Base-by-base conservation (phyloP, 2,888 invertebrate species). In the Hermodice carunculata region DNA sequence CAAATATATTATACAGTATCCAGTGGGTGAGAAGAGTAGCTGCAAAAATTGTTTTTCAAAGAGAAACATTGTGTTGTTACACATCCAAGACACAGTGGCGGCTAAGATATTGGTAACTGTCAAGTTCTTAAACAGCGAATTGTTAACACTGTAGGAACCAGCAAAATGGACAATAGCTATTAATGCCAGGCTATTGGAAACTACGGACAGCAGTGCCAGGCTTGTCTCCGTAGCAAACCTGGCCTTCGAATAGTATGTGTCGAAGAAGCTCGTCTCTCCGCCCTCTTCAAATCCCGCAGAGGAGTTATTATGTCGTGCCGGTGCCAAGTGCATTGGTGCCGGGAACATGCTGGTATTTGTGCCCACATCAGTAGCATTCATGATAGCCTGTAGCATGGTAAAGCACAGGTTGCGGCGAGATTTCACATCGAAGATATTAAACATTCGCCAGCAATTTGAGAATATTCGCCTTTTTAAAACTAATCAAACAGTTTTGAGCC, bases 261-360 rank as follows among this genome's bases (percentile, higher is more conserved):
- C 63, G 24, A 63, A 63, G 43, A 63, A 63, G 11, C 17, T 17
- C 28, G 42, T 42, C 3, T 29, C 49, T 1, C 26, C 56, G 8
- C 17, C 22, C 14, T 26, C 56, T 3, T 1, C 1, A 3, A n/a
- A 29, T 3, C 3, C 2, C n/a, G n/a, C n/a, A n/a, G n/a, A n/a
- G n/a, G n/a, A n/a, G n/a, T n/a, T n/a, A n/a, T n/a, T n/a, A n/a
- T n/a, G n/a, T n/a, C n/a, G n/a, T n/a, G n/a, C n/a, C n/a, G n/a
- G n/a, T n/a, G n/a, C n/a, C n/a, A n/a, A n/a, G n/a, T n/a, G n/a
- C n/a, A n/a, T n/a, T n/a, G 96, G 87, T 96, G 96, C 83, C 94
- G 94, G 87, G 94, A 95, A 88, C 96, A 97, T 88, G 93, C 95
- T 83, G 99, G 98, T 84, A 90, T 96, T 69, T 99, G 98, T 85